Percentiles rank a stretch among this genome's conserved stretches.
Conservation (phyloP, 2,888 invertebrate genomes). For the Rhamphomyia laevipes region DNA sequence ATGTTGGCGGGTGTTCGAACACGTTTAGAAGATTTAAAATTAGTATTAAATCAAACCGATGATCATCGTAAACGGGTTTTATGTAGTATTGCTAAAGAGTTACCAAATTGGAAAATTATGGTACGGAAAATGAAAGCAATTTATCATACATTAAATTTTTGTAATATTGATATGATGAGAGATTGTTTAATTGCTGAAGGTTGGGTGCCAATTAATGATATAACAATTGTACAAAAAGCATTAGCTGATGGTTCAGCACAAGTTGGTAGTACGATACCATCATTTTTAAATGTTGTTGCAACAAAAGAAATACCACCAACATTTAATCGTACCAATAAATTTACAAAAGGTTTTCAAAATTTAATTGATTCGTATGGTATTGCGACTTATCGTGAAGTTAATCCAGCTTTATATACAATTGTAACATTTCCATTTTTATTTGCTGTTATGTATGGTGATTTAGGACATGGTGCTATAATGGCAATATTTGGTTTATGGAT, state of each 20-base stretch:
- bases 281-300: constrained; percentile 85
- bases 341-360: constrained; percentile 85
- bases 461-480: constrained; percentile 83
- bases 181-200: constrained; percentile 86
- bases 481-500: constrained; percentile 71
- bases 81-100: constrained; percentile 71
- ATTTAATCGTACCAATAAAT: constrained; percentile 84
- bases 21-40: constrained; percentile 69
- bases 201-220: constrained; percentile 70
- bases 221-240: constrained; percentile 65
- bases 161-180: constrained; percentile 85
- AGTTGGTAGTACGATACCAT: constrained; percentile 81
- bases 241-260: constrained; percentile 75
- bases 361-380: constrained; percentile 91
- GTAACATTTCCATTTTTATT: constrained; percentile 94
- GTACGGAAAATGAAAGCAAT: constrained; percentile 86
- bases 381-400: constrained; percentile 87
- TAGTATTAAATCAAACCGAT: constrained; percentile 70
- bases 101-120: constrained; percentile 76
- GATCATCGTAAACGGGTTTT: constrained; percentile 77
- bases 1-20: constrained; percentile 79
- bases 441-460: constrained; percentile 93
- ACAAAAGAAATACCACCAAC: constrained; percentile 78
- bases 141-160: constrained; percentile 86
- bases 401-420: constrained; percentile 78